Percentiles rank a stretch among this genome's conserved stretches.
Evolutionary conservation across 2,797 vertebrate genomes (phyloP).

Genomic region (Mormyrus hasselquistii): DNA sequence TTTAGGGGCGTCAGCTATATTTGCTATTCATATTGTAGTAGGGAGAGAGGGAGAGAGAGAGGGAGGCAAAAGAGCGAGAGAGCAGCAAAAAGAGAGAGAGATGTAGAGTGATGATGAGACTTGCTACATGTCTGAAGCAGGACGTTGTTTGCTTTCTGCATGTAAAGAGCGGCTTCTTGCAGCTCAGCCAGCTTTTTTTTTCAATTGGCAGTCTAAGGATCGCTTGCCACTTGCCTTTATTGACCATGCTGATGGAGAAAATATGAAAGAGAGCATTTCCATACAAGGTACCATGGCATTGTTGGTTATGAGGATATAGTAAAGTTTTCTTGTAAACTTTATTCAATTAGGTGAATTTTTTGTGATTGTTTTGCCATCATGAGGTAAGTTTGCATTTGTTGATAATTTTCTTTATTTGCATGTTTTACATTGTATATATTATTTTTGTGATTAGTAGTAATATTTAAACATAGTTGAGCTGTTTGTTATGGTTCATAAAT

Average conservation of each 20-base stretch:
- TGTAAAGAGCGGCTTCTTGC: conserved; percentile 10
- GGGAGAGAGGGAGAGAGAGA: not conserved
- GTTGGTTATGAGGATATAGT: not conserved
- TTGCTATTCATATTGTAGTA: not conserved
- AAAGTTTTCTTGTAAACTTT: not conserved
- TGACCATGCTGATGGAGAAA: not conserved
- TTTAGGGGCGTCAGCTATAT: not conserved
- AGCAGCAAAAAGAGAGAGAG: not conserved
- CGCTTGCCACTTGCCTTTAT: not conserved
- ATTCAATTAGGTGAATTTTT: not conserved
- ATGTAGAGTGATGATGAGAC: not conserved
- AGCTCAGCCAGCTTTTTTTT: not conserved
- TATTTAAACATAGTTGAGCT: not conserved
- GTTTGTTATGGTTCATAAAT: not conserved
- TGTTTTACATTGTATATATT: not conserved
- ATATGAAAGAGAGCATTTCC: not conserved
- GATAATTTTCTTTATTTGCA: not conserved
- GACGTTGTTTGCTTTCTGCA: not conserved
- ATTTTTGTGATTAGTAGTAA: not conserved
- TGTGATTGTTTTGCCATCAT: conserved; percentile 5
- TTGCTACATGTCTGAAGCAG: not conserved
- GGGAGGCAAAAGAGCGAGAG: not conserved
- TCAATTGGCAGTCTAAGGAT: not conserved
- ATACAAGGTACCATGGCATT: not conserved
- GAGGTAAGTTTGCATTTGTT: conserved; percentile 22